Base-by-base conservation (phyloP, 1,140 invertebrate species). In the Drosophila saltans region DNA sequence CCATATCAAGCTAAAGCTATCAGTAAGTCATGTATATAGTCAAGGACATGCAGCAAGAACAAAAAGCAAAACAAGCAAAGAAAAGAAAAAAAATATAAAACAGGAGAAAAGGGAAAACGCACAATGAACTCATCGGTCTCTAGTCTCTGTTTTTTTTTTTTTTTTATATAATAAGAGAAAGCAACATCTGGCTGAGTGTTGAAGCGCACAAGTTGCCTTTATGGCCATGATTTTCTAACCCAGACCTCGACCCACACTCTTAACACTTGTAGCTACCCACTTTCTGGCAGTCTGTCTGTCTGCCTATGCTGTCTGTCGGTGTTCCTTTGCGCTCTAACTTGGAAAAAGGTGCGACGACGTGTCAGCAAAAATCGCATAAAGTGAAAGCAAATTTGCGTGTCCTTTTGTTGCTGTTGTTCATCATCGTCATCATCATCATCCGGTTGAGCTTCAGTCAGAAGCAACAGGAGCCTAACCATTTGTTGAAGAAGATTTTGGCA, bases 281-380 rank as follows among this genome's bases (percentile, higher is more conserved):
- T 63, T n/a, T 33, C 33, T 33, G 33, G 1, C 33, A 1, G n/a
- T 11, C 7, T 26, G 45, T 26, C 21, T 36, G 33, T 36, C 33
- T 36, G 33, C 24, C 41, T 55, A 28, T 65, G 28, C 16, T 3
- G 33, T 21, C 26, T 65, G 52, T 39, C 61, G 36, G 74, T 69
- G 55, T 60, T 69, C 52, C 45, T 52, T 48, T 48, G 24, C 45
- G 45, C 8, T 48, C 5, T 21, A 52, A 26, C 45, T 52, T 52
- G 45, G 45, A 52, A 72, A 67, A 78, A 78, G 75, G 75, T 78
- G 75, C 61, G 69, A 72, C 63, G 69, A 72, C 63, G 69, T 78
- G 75, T 78, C 75, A 78, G 75, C 75, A 55, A 72, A 78, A 78
- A 66, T 78, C 75, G 75, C 59, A 78, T 67, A 66, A 78, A 78